These are phyloP conservation scores for Phlogophora meticulosa DNA, from an alignment of 2,888 invertebrate genomes.

Conservation along the genomic window DNA sequence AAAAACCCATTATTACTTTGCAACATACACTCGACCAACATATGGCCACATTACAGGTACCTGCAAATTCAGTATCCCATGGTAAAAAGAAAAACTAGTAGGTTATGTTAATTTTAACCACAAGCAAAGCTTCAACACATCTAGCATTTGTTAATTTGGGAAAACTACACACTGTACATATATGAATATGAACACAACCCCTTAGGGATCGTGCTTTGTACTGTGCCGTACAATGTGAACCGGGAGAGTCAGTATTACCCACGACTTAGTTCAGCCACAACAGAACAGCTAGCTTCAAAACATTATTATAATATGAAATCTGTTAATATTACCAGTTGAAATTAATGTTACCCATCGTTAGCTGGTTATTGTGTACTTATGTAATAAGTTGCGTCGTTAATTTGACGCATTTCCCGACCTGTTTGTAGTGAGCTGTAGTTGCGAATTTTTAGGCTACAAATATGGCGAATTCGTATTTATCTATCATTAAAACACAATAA, in stretches of 20 bases:
- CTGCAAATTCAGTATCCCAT: too few species aligned
- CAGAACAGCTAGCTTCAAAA: conserved; percentile 1
- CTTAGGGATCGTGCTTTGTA: too few species aligned
- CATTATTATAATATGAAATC: conserved; percentile 8
- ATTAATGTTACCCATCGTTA: conserved; percentile 64
- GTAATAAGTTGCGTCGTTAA: conserved; percentile 27
- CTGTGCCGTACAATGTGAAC: too few species aligned
- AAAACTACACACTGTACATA: too few species aligned
- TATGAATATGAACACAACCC: too few species aligned
- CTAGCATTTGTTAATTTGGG: background rate
- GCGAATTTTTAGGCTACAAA: background rate
- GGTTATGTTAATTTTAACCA: background rate
- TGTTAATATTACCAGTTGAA: conserved; percentile 6
- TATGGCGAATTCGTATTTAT: background rate
- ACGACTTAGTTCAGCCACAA: background rate
- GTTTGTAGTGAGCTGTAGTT: background rate
- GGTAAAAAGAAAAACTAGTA: background rate
- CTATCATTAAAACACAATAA: too few species aligned
- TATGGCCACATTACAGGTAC: too few species aligned
- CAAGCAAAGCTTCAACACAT: background rate
- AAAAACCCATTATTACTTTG: too few species aligned
- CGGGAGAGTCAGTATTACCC: background rate
- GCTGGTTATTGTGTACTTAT: conserved; percentile 54
- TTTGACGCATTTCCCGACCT: conserved; percentile 66
- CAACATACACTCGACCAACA: too few species aligned